Percentiles rank a stretch among this genome's conserved stretches.
These are phyloP conservation scores for Sphenodon punctatus DNA, from an alignment of 2,797 vertebrate genomes.

Conservation along the genomic window DNA sequence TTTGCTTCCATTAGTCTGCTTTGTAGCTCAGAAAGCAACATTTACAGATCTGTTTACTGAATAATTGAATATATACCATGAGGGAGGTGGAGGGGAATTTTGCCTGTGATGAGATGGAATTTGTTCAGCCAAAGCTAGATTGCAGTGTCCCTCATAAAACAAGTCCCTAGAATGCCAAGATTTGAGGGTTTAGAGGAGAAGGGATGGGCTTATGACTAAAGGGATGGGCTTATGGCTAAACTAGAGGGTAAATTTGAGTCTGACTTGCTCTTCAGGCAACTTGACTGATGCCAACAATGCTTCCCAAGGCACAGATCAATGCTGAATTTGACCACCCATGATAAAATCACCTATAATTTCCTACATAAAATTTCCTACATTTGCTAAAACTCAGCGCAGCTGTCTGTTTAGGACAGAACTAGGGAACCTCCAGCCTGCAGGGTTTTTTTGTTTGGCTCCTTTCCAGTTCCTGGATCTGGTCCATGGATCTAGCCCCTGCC, in stretches of 20 bases:
- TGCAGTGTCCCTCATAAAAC: not conserved
- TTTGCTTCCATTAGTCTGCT: not conserved
- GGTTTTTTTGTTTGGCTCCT: too few species aligned
- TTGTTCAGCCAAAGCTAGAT: not conserved
- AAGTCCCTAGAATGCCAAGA: not conserved
- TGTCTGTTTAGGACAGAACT: too few species aligned
- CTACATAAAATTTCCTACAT: not conserved
- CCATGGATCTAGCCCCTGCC: too few species aligned
- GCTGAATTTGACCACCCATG: not conserved
- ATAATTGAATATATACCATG: not conserved
- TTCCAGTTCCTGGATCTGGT: too few species aligned
- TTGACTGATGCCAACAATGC: too few species aligned
- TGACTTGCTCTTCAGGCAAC: not conserved
- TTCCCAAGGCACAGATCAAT: not conserved
- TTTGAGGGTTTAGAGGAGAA: not conserved
- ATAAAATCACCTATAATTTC: not conserved
- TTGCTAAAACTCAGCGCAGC: too few species aligned
- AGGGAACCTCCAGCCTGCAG: too few species aligned
- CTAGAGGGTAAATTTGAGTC: not conserved
- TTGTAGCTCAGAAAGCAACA: not conserved
- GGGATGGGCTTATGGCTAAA: not conserved
- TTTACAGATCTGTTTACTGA: not conserved
- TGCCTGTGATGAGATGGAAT: not conserved
- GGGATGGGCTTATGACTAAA: not conserved
- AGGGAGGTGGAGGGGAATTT: too few species aligned